Percentiles rank a stretch among this genome's conserved stretches.
These are phyloP conservation scores for Helobdella robusta DNA, from an alignment of 2,888 invertebrate species.

Conservation along the genomic window DNA sequence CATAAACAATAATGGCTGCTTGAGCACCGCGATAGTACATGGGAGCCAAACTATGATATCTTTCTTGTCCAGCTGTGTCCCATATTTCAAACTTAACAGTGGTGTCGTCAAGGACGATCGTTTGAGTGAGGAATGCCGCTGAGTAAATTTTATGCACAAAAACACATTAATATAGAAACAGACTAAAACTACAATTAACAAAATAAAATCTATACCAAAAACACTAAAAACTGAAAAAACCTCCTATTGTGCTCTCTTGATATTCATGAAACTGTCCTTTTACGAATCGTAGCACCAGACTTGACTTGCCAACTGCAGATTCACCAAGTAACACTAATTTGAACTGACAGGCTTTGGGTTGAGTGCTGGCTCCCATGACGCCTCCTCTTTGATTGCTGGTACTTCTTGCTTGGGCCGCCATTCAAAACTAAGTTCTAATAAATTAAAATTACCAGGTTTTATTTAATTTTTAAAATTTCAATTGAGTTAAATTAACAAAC, in stretches of 20 bases:
- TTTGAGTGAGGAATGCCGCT: constrained; percentile 98
- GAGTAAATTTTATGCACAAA: constrained; percentile 23
- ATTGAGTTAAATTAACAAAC: too few species aligned
- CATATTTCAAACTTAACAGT: constrained; percentile 99
- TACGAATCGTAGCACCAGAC: constrained; percentile 94
- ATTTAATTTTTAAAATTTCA: too few species aligned
- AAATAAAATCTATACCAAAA: neutral
- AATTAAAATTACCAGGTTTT: too few species aligned
- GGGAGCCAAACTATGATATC: constrained; percentile 98
- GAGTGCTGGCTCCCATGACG: constrained; percentile 75
- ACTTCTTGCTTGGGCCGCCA: constrained; percentile 4
- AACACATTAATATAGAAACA: too few species aligned
- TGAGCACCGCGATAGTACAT: constrained; percentile 69
- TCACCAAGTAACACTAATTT: constrained; percentile 96
- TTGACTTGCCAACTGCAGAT: constrained; percentile 98
- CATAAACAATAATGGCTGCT: constrained; percentile 98
- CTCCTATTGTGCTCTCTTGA: constrained; percentile 89
- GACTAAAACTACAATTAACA: too few species aligned
- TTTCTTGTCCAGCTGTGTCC: constrained; percentile 93
- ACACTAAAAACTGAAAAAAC: constrained; percentile 24
- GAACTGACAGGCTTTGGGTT: constrained; percentile 84
- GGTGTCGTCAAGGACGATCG: constrained; percentile 93
- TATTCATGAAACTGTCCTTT: constrained; percentile 99
- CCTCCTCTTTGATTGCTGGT: constrained; percentile 55
- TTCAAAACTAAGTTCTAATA: too few species aligned